Conservation (phyloP, 1,140 invertebrate genomes). For the Listronotus oregonensis region DNA sequence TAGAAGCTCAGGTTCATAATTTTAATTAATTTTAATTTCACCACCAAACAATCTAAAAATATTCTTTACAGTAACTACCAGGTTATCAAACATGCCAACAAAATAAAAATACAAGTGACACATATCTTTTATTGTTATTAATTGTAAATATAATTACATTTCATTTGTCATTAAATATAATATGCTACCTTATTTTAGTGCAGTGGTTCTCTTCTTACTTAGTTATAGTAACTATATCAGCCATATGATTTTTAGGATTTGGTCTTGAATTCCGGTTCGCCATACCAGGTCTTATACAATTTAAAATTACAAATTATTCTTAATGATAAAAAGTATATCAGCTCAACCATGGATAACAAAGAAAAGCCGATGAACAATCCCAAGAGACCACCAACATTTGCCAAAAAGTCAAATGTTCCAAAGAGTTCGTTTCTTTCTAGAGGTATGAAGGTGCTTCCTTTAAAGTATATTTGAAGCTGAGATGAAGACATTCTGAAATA, state of each 20-base stretch:
- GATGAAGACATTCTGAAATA: conserved; percentile 37
- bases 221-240: not conserved
- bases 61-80: too few species aligned
- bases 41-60: too few species aligned
- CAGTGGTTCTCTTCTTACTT: too few species aligned
- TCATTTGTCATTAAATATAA: too few species aligned
- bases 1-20: too few species aligned
- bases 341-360: conserved; percentile 75
- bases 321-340: conserved; percentile 71
- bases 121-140: too few species aligned
- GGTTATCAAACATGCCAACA: too few species aligned
- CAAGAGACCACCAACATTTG: conserved; percentile 78
- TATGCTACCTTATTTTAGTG: too few species aligned
- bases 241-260: not conserved
- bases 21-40: too few species aligned
- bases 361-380: conserved; percentile 83
- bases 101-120: too few species aligned
- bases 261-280: too few species aligned
- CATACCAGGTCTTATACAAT: conserved; percentile 37
- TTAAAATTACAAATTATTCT: conserved; percentile 41
- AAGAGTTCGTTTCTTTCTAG: conserved; percentile 34
- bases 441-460: conserved; percentile 36
- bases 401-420: conserved; percentile 57
- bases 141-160: too few species aligned
- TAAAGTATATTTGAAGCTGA: conserved; percentile 40